Evolutionary conservation across 2,113 vertebrate genomes (phyloP).

Genomic region (Coturnix japonica): DNA sequence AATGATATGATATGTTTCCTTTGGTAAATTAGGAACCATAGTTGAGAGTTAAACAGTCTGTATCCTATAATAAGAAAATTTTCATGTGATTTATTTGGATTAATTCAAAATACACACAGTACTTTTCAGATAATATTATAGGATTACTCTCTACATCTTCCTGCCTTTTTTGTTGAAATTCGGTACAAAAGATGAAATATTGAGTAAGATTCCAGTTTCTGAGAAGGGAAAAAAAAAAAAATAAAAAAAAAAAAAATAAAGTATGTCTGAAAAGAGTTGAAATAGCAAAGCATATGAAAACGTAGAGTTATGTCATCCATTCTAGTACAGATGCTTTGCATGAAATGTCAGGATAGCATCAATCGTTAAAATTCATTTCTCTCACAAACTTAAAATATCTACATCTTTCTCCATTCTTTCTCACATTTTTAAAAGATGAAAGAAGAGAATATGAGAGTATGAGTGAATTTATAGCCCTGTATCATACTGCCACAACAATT

Average conservation of each 20-base stretch:
- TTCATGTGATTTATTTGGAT: neutral
- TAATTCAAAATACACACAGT: neutral
- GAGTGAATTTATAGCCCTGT: no score
- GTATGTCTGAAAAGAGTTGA: neutral
- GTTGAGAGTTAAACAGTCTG: neutral
- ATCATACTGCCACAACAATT: neutral
- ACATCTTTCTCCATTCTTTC: neutral
- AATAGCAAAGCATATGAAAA: neutral
- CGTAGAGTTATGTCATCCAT: neutral
- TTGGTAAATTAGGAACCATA: neutral
- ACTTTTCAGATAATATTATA: neutral
- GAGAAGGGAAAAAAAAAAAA: neutral
- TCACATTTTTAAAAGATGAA: rapidly evolving
- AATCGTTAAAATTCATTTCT: neutral
- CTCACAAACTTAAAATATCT: no score
- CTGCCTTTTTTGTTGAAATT: neutral
- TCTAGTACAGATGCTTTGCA: neutral
- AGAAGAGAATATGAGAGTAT: neutral
- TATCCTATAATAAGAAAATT: neutral
- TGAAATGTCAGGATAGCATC: neutral
- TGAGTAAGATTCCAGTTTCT: neutral
- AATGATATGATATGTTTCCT: neutral
- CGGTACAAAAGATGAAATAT: neutral
- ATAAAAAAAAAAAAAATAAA: neutral
- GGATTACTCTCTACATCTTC: neutral